Evolutionary conservation across 2,797 vertebrate genomes (phyloP).

Genomic region (Paguma larvata): DNA sequence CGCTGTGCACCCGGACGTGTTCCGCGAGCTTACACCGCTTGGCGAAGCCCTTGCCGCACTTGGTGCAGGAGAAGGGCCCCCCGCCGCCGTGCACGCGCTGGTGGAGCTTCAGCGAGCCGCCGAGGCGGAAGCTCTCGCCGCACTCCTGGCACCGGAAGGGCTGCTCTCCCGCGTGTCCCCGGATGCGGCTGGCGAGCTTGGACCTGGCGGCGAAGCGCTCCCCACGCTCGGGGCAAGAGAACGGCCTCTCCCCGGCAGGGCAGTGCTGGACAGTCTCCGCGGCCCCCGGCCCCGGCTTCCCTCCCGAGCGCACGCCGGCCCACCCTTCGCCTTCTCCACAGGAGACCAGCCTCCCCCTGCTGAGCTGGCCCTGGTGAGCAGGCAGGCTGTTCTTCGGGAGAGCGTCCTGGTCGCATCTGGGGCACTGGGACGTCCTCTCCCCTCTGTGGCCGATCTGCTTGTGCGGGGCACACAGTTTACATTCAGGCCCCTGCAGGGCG

Average conservation of each 20-base stretch:
- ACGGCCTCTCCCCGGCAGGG: not conserved
- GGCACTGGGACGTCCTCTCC: not conserved
- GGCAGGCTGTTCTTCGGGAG: not conserved
- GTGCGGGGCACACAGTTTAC: not conserved
- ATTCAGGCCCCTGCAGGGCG: not conserved
- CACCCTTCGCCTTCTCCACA: not conserved
- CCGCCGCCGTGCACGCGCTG: not conserved
- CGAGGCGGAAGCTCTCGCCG: slow-evolving; percentile 9
- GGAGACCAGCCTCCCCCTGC: not conserved
- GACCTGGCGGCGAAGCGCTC: not conserved
- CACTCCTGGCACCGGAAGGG: slow-evolving; percentile 40
- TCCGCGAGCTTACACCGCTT: slow-evolving; percentile 19
- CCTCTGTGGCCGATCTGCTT: not conserved
- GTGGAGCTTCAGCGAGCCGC: slow-evolving; percentile 34
- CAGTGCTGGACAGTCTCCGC: not conserved
- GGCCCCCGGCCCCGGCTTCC: not conserved
- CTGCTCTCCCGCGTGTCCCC: not conserved
- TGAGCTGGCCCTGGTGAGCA: not conserved
- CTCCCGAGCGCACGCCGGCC: not conserved
- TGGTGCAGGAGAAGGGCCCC: not conserved
- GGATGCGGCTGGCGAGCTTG: not conserved
- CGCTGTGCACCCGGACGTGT: slow-evolving; percentile 2
- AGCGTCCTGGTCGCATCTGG: not conserved
- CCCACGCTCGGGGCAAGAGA: not conserved
- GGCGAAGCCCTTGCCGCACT: slow-evolving; percentile 43